Evolutionary conservation across 2,113 vertebrate genomes (phyloP).

Genomic region (Protomyctophum bolini): DNA sequence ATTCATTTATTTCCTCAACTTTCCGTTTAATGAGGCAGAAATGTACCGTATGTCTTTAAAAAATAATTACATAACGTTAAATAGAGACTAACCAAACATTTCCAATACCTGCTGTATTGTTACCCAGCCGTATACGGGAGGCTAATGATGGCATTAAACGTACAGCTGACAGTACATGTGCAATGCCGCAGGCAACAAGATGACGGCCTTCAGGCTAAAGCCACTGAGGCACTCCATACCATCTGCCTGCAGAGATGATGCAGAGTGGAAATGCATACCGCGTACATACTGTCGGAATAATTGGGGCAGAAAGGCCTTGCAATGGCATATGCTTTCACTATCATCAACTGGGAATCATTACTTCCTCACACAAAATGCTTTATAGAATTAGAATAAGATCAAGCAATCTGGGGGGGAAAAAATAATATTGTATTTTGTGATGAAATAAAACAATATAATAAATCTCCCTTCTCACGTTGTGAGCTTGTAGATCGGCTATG

Average conservation of each 20-base stretch:
- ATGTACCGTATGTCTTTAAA: too few relatives aligned
- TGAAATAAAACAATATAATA: too few relatives aligned
- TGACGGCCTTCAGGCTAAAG: constrained; percentile 37
- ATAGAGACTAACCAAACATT: background rate
- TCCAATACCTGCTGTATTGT: background rate
- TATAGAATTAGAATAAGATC: background rate
- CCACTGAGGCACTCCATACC: constrained; percentile 19
- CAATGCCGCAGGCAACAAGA: constrained; percentile 31
- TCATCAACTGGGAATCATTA: constrained; percentile 17
- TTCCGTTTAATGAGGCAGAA: background rate
- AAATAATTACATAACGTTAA: background rate
- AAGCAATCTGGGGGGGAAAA: too few relatives aligned
- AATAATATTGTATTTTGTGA: too few relatives aligned
- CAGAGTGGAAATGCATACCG: constrained; percentile 16
- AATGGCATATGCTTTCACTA: constrained; percentile 20
- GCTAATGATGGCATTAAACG: too few relatives aligned
- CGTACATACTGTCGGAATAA: constrained; percentile 34
- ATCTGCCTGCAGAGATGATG: constrained; percentile 35
- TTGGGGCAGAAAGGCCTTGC: constrained; percentile 35
- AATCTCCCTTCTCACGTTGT: too few relatives aligned
- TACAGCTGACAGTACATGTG: constrained; percentile 4
- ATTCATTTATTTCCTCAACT: too few relatives aligned
- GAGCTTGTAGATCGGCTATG: too few relatives aligned
- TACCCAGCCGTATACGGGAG: background rate
- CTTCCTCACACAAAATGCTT: constrained; percentile 4